Evolutionary conservation across 2,888 invertebrate genomes (phyloP).

Genomic region (Agrotis puta): DNA sequence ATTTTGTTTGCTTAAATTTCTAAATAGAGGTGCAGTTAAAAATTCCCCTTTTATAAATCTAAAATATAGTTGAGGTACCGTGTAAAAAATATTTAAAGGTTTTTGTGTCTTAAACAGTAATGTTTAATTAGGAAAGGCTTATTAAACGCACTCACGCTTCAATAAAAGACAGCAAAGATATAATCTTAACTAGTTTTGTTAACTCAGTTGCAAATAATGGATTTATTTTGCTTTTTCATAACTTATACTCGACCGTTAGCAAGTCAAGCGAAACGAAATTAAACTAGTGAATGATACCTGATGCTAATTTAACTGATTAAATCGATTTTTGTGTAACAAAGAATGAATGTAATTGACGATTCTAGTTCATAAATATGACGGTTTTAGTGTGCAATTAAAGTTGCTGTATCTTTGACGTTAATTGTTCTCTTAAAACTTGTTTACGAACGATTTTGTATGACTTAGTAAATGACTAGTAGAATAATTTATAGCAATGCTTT

Average conservation of each 20-base stretch:
- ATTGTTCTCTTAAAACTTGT: slow-evolving; percentile 35
- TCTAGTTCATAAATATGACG: slow-evolving; percentile 35
- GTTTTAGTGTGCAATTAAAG: slow-evolving; percentile 24
- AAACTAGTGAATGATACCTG: slow-evolving; percentile 30
- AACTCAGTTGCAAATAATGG: slow-evolving; percentile 24
- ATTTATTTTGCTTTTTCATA: slow-evolving; percentile 44
- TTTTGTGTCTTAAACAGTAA: too few species aligned
- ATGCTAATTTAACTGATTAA: slow-evolving; percentile 48
- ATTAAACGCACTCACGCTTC: background rate
- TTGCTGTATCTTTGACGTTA: slow-evolving; percentile 31
- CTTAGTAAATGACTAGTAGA: background rate
- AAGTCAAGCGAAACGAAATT: slow-evolving; percentile 37
- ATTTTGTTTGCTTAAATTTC: too few species aligned
- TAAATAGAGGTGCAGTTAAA: too few species aligned
- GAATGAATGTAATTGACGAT: slow-evolving; percentile 30
- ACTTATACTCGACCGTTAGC: background rate
- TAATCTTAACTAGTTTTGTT: slow-evolving; percentile 23
- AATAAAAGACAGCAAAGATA: slow-evolving; percentile 16
- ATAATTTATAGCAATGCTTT: background rate
- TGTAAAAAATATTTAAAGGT: too few species aligned
- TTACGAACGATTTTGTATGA: background rate
- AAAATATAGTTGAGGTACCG: too few species aligned
- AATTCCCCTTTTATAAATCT: too few species aligned
- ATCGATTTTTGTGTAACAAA: slow-evolving; percentile 49
- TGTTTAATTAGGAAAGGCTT: background rate